Evolutionary conservation across 1,140 invertebrate genomes (phyloP), one percentile per base, ranked within the genome.

Genomic region (Hylaeus volcanicus): DNA sequence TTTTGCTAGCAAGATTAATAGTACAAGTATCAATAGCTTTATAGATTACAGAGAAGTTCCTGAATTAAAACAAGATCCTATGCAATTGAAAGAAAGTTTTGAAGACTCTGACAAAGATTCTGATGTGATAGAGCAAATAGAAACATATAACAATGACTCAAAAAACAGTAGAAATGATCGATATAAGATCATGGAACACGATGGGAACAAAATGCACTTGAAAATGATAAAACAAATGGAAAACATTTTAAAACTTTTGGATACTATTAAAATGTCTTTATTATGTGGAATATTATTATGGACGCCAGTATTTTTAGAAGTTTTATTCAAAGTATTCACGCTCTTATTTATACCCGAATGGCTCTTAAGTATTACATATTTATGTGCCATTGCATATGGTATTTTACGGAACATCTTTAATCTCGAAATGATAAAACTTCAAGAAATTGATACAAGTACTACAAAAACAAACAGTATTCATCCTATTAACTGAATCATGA

Each of bases 401-500:
- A 64, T 82, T n/a, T 15, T 88, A 43, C 84, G 89, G 70, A 90
- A 91, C 79, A 71, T 76, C 12, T 64, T 91, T 8, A 90, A 91
- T 71, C 61, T 90, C 12, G 69, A 74, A 70, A 88, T 90, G 75
- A 83, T 90, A 8, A 86, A 80, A 48, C 79, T 74, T 53, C 80
- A 87, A 63, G 82, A 86, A 60, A 76, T 60, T 6, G 53, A 78
- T 9, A 68, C 5, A 9, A 66, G 71, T 15, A 55, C 2, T n/a
- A 60, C 5, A 37, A 90, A 87, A 75, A 83, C 79, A 55, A 90
- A 90, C 51, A 86, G 61, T 11, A 61, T 90, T 61, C 70, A 85
- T 84, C 90, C 90, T 3, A 77, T 68, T 37, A 12, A 45, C 43
- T 84, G 48, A 88, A 74, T 56, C 39, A 73, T 45, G 60, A 51